These are phyloP conservation scores for Neomicropteryx cornuta DNA, from an alignment of 1,140 invertebrate genomes.

Conservation along the genomic window DNA sequence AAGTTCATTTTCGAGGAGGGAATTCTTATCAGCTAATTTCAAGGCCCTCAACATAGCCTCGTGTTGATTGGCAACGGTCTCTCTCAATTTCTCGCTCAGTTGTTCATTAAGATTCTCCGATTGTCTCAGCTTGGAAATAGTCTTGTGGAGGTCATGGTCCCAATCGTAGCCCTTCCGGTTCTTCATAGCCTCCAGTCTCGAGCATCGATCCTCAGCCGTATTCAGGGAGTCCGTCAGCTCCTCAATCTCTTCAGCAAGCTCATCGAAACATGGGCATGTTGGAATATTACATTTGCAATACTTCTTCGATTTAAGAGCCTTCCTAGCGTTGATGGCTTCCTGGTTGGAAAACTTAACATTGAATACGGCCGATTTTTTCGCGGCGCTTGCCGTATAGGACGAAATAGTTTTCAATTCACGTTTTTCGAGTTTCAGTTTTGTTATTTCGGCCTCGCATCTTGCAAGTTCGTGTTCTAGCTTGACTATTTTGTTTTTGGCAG, in stretches of 20 bases:
- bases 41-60: conserved; percentile 60
- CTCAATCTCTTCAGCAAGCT: conserved; percentile 25
- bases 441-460: conserved; percentile 27
- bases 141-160: too few species aligned
- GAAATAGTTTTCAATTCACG: conserved; percentile 33
- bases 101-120: conserved; percentile 6
- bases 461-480: conserved; percentile 25
- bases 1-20: conserved; percentile 51
- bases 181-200: too few species aligned
- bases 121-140: too few species aligned
- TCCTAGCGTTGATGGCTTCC: too few species aligned
- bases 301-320: too few species aligned
- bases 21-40: conserved; percentile 54
- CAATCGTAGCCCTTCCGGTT: too few species aligned
- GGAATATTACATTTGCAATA: too few species aligned
- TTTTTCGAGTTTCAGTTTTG: conserved; percentile 30
- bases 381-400: conserved; percentile 31
- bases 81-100: conserved; percentile 20
- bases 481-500: conserved; percentile 28
- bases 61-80: conserved; percentile 54
- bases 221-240: conserved; percentile 43
- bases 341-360: too few species aligned
- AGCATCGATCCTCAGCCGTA: too few species aligned
- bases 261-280: too few species aligned
- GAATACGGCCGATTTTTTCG: conserved; percentile 20